Conservation (phyloP, 2,888 invertebrate genomes). For the Rambutsinella grinnellia region DNA sequence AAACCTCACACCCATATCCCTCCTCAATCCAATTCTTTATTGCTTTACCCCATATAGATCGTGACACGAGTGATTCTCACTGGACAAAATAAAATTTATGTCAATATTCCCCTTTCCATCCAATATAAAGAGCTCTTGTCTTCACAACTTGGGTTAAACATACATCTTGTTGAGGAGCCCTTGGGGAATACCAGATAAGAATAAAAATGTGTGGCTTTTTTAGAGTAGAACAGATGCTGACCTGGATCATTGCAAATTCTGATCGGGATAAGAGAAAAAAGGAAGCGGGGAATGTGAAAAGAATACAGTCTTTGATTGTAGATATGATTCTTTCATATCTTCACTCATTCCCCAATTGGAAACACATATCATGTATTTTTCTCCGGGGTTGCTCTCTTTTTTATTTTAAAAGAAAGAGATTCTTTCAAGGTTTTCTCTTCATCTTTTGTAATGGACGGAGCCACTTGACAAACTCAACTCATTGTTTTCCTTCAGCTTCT, state of each 20-base stretch:
- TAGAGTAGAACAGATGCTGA: slow-evolving; percentile 26
- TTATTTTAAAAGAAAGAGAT: too few relatives aligned
- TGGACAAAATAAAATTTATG: slow-evolving; percentile 21
- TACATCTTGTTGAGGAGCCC: slow-evolving; percentile 4
- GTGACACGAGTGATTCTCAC: too few relatives aligned
- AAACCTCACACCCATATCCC: too few relatives aligned
- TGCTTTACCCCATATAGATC: too few relatives aligned
- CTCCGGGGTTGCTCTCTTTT: too few relatives aligned
- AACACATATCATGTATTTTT: too few relatives aligned
- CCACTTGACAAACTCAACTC: slow-evolving; percentile 43
- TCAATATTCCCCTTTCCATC: not conserved
- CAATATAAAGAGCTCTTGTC: slow-evolving; percentile 11
- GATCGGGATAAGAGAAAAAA: slow-evolving; percentile 6
- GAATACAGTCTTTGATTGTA: too few relatives aligned
- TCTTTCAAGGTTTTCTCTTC: too few relatives aligned
- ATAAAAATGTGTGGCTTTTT: too few relatives aligned
- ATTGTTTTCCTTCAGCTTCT: slow-evolving; percentile 38
- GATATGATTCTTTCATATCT: too few relatives aligned
- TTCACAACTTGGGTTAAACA: slow-evolving; percentile 7
- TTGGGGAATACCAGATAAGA: slow-evolving; percentile 1
- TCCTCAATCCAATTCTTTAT: too few relatives aligned
- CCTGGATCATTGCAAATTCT: slow-evolving; percentile 30
- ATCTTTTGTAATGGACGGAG: slow-evolving; percentile 13
- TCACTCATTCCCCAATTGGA: too few relatives aligned
- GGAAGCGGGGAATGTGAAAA: not conserved